phyloP scores from a whole-genome alignment of 2,113 vertebrate species.

The Tinamus guttatus region DNA sequence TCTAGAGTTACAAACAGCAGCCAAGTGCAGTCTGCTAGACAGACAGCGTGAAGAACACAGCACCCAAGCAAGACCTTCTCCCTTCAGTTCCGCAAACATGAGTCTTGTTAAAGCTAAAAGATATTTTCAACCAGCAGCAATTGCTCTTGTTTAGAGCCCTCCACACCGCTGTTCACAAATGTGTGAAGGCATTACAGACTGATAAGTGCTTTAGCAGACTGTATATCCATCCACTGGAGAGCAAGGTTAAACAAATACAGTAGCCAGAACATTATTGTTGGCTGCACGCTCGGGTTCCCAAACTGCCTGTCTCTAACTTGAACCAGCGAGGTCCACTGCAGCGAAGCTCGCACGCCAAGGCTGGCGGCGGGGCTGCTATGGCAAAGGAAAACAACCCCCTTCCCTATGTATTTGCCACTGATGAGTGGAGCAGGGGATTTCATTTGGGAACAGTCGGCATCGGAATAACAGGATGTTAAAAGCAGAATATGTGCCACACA shows the following conservation, averaged over 20 bases:
- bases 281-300: constrained; percentile 19
- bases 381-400: constrained; percentile 46
- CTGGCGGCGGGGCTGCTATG: background rate
- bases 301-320: constrained; percentile 47
- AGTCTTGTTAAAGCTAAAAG: constrained; percentile 20
- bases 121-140: background rate
- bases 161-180: constrained; percentile 23
- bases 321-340: constrained; percentile 15
- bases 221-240: constrained; percentile 60
- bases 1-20: background rate
- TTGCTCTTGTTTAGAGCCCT: constrained; percentile 34
- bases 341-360: background rate
- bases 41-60: background rate
- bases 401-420: background rate
- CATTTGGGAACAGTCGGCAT: background rate
- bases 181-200: constrained; percentile 65
- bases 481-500: background rate
- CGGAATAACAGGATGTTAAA: background rate
- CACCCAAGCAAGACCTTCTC: background rate
- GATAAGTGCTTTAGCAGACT: constrained; percentile 71
- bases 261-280: constrained; percentile 70
- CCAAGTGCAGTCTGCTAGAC: background rate
- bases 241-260: constrained; percentile 66
- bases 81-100: background rate
- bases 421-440: background rate